A percentile compares a stretch with the other conserved stretches of the same genome.
phyloP scores from a whole-genome alignment of 2,797 vertebrate species.

The Hyperoplus lanceolatus region DNA sequence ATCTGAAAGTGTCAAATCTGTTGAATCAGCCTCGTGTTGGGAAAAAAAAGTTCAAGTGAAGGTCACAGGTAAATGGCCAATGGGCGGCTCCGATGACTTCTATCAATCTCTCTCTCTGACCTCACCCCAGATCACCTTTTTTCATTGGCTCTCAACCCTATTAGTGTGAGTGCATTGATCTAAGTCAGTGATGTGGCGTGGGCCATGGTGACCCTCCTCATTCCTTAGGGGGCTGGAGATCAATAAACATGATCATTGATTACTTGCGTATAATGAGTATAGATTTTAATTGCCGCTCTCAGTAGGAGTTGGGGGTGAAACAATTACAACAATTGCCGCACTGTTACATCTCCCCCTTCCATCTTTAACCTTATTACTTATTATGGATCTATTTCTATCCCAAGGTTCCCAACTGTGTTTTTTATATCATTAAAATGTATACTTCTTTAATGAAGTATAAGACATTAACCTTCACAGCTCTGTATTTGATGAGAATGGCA shows the following conservation, averaged over 20 bases:
- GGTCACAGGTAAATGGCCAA: conserved; percentile 36
- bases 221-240: conserved; percentile 53
- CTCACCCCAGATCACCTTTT: conserved; percentile 21
- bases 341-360: not conserved
- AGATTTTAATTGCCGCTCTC: conserved; percentile 42
- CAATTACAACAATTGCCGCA: conserved; percentile 36
- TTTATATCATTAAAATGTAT: not conserved
- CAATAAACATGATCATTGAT: conserved; percentile 72
- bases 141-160: conserved; percentile 55
- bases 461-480: not conserved
- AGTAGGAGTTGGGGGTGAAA: conserved; percentile 5
- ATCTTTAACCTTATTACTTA: not conserved
- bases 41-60: conserved; percentile 30
- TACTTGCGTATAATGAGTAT: conserved; percentile 58
- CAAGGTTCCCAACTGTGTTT: not conserved
- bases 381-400: not conserved
- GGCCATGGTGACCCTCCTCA: conserved; percentile 29
- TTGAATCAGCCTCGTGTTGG: conserved; percentile 7
- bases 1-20: not conserved
- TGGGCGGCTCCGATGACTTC: not conserved
- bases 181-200: conserved; percentile 27
- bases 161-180: conserved; percentile 75
- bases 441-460: not conserved
- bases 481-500: not conserved
- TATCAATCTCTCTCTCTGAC: conserved; percentile 29